Conservation (phyloP, 2,888 invertebrate species). For the Esperia sulphurella region DNA sequence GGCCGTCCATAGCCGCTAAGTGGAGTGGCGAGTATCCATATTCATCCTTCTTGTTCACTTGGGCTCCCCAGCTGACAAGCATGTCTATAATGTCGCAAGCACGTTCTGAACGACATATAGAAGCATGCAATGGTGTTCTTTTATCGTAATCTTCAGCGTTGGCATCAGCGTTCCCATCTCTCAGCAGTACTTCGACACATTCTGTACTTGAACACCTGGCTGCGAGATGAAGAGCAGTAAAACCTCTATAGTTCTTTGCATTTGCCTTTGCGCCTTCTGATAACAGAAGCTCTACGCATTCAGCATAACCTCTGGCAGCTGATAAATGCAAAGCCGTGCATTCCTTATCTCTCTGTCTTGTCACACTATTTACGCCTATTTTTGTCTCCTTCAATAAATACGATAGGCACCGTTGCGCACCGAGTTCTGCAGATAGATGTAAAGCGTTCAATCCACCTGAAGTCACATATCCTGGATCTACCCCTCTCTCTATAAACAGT, state of each 20-base stretch:
- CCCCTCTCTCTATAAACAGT: slow-evolving; percentile 86
- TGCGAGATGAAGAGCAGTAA: slow-evolving; percentile 92
- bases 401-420: slow-evolving; percentile 86
- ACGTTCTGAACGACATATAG: slow-evolving; percentile 89
- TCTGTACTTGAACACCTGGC: slow-evolving; percentile 89
- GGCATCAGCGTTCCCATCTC: slow-evolving; percentile 87
- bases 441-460: slow-evolving; percentile 88
- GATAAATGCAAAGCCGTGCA: slow-evolving; percentile 91
- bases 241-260: slow-evolving; percentile 87
- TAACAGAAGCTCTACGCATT: slow-evolving; percentile 87
- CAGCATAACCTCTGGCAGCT: slow-evolving; percentile 91
- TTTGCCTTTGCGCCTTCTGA: slow-evolving; percentile 87
- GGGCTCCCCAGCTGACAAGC: slow-evolving; percentile 88
- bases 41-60: slow-evolving; percentile 90
- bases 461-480: slow-evolving; percentile 87
- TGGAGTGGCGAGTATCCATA: slow-evolving; percentile 93
- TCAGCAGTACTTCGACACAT: slow-evolving; percentile 87
- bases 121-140: slow-evolving; percentile 89
- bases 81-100: slow-evolving; percentile 90
- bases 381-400: slow-evolving; percentile 87
- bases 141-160: slow-evolving; percentile 90
- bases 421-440: slow-evolving; percentile 89
- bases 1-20: slow-evolving; percentile 90
- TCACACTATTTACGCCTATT: slow-evolving; percentile 84
- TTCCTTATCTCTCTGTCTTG: slow-evolving; percentile 84